Conservation (phyloP, 2,113 vertebrate genomes). For the Crotophaga sulcirostris region DNA sequence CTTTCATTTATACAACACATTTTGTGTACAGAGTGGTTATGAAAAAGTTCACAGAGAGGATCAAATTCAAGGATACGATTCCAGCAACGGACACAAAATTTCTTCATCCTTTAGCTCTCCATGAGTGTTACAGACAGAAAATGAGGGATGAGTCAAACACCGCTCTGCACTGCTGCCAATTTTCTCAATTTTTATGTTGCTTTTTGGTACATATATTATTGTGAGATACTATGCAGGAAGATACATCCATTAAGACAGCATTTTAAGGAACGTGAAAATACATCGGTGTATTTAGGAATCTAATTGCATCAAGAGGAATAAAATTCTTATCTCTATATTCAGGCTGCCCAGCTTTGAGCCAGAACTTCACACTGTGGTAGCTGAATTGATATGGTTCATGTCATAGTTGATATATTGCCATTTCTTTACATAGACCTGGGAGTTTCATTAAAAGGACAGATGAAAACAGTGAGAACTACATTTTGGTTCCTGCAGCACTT, state of each 20-base stretch:
- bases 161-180: not conserved
- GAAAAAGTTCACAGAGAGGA: not conserved
- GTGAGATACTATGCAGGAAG: not conserved
- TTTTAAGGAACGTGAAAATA: not conserved
- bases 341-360: not conserved
- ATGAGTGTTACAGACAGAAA: not conserved
- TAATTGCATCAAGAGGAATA: not conserved
- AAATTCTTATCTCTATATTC: not conserved
- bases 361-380: not conserved
- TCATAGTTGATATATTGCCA: not conserved
- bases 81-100: not conserved
- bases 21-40: not conserved
- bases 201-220: not conserved
- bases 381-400: not conserved
- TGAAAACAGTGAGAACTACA: not conserved
- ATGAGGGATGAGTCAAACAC: not conserved
- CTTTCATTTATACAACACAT: not conserved
- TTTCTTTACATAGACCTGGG: not conserved
- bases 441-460: not conserved
- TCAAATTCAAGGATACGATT: not conserved
- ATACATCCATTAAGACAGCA: not conserved
- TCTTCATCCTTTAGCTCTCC: not conserved
- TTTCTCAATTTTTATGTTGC: not conserved
- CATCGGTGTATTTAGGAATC: not conserved
- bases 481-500: not conserved